A percentile compares a stretch with the other conserved stretches of the same genome.
Conservation (phyloP, 2,113 vertebrate species). For the Gorsachius goisagi region DNA sequence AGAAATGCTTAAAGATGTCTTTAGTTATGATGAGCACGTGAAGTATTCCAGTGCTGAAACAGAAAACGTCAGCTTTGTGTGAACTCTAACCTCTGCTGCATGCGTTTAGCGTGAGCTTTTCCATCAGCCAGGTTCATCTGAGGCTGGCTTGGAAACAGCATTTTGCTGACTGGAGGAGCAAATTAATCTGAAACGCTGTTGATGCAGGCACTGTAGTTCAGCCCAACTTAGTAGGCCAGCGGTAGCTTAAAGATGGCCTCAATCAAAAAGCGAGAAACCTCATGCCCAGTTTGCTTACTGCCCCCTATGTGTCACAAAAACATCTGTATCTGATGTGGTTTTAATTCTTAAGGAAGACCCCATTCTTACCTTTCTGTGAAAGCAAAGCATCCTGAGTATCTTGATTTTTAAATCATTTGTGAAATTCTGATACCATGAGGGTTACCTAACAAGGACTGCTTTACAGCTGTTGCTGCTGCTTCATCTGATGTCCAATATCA, state of each 20-base stretch:
- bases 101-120: not conserved
- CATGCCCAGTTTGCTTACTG: not conserved
- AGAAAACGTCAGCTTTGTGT: not conserved
- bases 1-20: not conserved
- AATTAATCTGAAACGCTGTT: not conserved
- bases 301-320: not conserved
- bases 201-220: not conserved
- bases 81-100: not conserved
- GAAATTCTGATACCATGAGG: not conserved
- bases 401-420: not conserved
- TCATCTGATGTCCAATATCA: not conserved
- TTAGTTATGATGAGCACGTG: not conserved
- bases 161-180: not conserved
- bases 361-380: not conserved
- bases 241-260: not conserved
- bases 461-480: not conserved
- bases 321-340: not conserved
- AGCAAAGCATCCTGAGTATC: not conserved
- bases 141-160: not conserved
- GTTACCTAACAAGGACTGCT: not conserved
- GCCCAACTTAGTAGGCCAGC: not conserved
- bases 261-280: not conserved
- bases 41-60: not conserved
- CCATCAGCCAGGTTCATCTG: no score
- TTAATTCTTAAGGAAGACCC: not conserved